phyloP scores from a whole-genome alignment of 2,113 vertebrate species.

The Elachura formosa region DNA sequence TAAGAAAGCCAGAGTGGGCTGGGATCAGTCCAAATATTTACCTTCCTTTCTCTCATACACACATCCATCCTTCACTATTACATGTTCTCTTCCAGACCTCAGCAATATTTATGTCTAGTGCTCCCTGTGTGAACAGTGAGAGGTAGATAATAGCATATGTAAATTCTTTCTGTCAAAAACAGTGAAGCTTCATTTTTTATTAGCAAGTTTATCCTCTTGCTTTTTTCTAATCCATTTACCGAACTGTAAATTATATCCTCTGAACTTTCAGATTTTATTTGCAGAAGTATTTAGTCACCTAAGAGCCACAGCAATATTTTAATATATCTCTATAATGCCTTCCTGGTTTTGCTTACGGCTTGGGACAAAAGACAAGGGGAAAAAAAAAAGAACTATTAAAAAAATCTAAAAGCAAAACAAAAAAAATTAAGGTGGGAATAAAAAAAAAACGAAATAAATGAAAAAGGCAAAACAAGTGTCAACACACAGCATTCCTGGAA shows the following conservation, averaged over 20 bases:
- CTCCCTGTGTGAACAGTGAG: not conserved
- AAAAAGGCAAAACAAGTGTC: not conserved
- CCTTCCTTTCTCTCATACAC: not conserved
- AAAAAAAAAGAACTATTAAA: not conserved
- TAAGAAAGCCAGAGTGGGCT: not conserved
- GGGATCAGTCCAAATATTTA: not conserved
- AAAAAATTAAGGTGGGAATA: not conserved
- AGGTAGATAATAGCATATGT: not conserved
- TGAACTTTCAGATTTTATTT: not conserved
- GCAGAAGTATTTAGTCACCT: not conserved
- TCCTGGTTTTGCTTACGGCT: not conserved
- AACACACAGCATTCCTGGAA: not conserved
- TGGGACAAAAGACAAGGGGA: not conserved
- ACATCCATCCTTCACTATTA: not conserved
- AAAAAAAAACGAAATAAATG: not conserved
- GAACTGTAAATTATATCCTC: not conserved
- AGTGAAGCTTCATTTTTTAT: not conserved
- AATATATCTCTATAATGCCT: not conserved
- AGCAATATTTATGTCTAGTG: not conserved
- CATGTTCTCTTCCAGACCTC: not conserved
- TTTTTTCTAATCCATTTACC: not conserved
- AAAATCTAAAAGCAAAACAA: not conserved
- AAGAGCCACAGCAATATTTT: not conserved
- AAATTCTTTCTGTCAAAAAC: constrained; percentile 5
- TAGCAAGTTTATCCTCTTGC: not conserved